These are phyloP conservation scores for Aphelenchoides fujianensis DNA, from an alignment of 1,140 invertebrate genomes.

Conservation along the genomic window DNA sequence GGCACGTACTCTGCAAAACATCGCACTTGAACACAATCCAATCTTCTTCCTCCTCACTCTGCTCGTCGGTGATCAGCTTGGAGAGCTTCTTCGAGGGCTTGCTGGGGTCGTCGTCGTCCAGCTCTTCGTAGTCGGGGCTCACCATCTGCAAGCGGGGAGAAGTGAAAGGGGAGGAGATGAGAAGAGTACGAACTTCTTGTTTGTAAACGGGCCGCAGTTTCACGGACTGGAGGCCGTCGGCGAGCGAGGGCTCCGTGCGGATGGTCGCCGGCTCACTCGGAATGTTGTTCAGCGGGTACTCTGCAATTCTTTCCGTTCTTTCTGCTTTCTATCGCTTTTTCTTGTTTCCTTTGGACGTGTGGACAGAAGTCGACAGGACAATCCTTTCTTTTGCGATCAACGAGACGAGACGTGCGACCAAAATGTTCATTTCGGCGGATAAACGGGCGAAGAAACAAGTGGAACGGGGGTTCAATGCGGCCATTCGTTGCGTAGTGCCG, in stretches of 20 bases:
- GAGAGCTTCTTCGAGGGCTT: slow-evolving; percentile 28
- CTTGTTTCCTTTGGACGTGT: not conserved
- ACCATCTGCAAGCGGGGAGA: not conserved
- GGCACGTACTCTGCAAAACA: slow-evolving; percentile 29
- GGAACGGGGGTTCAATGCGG: not conserved
- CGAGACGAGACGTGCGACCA: not conserved
- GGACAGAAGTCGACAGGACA: not conserved
- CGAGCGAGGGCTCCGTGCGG: not conserved
- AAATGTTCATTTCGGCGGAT: slow-evolving; percentile 2
- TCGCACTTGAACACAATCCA: not conserved
- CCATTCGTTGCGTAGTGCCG: not conserved
- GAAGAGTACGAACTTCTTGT: not conserved
- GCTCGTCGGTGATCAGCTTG: slow-evolving; percentile 30
- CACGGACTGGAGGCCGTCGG: slow-evolving; percentile 24
- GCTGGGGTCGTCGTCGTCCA: not conserved
- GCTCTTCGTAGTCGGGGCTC: not conserved
- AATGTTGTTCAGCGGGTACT: not conserved
- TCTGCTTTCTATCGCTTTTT: not conserved
- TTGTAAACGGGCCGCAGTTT: slow-evolving; percentile 17
- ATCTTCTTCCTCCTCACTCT: slow-evolving; percentile 17
- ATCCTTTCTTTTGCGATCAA: not conserved
- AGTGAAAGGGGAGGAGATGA: not conserved
- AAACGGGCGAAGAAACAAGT: not conserved
- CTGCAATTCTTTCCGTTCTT: not conserved
- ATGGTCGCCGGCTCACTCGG: slow-evolving; percentile 13